Conservation (phyloP, 1,140 invertebrate genomes). For the Limonius californicus region DNA sequence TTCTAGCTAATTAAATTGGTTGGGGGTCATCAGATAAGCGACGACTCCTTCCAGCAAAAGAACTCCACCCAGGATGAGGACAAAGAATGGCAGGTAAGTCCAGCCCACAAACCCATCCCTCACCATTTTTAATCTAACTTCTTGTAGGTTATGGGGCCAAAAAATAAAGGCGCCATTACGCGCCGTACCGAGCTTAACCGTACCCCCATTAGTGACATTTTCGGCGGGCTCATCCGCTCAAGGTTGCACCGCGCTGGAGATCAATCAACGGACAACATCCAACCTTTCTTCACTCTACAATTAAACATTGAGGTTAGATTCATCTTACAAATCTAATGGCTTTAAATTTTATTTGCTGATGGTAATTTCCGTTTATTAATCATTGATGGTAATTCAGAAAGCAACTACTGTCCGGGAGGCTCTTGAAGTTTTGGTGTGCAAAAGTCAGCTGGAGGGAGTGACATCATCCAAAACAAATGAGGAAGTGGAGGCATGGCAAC, state of each 20-base stretch:
- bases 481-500: constrained; percentile 80
- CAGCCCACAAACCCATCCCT: too few species aligned
- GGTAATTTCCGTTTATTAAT: neutral
- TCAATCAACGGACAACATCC: constrained; percentile 74
- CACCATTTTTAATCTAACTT: neutral
- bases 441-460: constrained; percentile 81
- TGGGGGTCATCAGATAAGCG: constrained; percentile 44
- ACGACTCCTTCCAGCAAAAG: neutral
- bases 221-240: constrained; percentile 84
- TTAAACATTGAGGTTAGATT: constrained; percentile 82
- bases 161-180: constrained; percentile 83
- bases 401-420: constrained; percentile 79
- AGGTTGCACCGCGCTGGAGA: constrained; percentile 72
- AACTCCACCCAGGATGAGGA: constrained; percentile 48
- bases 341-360: neutral
- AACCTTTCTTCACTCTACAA: constrained; percentile 92
- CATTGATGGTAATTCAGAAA: constrained; percentile 58
- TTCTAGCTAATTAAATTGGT: constrained; percentile 67
- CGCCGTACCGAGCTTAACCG: constrained; percentile 74
- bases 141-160: constrained; percentile 72
- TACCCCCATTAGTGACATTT: constrained; percentile 90
- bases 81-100: constrained; percentile 69
- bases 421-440: constrained; percentile 75
- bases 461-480: constrained; percentile 75
- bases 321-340: neutral